Percentiles rank a stretch among this genome's conserved stretches.
phyloP scores from a whole-genome alignment of 30 jellyfish, hydroid and myxozoan species.

The Hydra vulgaris region DNA sequence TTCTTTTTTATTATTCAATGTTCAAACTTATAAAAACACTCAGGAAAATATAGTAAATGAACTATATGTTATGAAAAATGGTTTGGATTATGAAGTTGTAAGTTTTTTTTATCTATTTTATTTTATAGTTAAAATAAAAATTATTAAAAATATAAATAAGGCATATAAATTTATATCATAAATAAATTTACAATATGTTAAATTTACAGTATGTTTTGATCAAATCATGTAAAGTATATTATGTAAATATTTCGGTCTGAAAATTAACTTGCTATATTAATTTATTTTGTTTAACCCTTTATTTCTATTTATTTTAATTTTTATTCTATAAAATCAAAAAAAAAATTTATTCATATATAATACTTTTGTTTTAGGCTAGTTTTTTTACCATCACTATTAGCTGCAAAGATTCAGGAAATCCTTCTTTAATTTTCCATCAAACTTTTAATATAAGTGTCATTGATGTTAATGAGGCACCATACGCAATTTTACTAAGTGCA shows the following conservation, averaged over 20 bases:
- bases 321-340: no score
- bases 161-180: no score
- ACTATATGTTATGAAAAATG: conserved; percentile 19
- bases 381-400: not conserved
- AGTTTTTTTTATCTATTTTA: not conserved
- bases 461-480: conserved; percentile 42
- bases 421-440: not conserved
- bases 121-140: no score
- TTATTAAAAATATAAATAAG: no score
- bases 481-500: not conserved
- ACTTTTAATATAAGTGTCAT: conserved; percentile 11
- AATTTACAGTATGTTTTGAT: no score
- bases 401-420: conserved; percentile 1
- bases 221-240: no score
- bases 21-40: conserved; percentile 28
- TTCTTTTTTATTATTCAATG: not conserved
- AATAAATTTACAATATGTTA: no score
- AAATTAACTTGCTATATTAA: no score
- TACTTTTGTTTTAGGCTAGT: not conserved
- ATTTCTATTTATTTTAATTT: no score
- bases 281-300: no score
- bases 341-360: no score
- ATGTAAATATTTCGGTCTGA: no score
- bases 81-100: conserved; percentile 62
- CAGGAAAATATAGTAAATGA: conserved; percentile 25